A percentile compares a stretch with the other conserved stretches of the same genome.
phyloP scores from a whole-genome alignment of 2,888 invertebrate genomes.

The Synanthedon vespiformis region DNA sequence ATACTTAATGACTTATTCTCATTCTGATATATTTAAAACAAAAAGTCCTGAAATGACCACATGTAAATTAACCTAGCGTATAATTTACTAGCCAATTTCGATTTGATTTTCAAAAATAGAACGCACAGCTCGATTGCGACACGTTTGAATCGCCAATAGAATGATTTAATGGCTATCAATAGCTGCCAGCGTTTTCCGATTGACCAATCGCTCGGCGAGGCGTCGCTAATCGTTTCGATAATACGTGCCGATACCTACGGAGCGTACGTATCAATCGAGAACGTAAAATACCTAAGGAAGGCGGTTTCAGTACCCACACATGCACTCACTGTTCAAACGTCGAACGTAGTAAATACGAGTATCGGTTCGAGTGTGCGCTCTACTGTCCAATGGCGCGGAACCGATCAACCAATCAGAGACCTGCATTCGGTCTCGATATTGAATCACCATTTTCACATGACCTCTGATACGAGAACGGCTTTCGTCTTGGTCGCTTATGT shows the following conservation, averaged over 20 bases:
- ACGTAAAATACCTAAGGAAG: slow-evolving; percentile 47
- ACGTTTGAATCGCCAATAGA: too few species aligned
- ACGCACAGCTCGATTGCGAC: too few species aligned
- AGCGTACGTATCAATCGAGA: slow-evolving; percentile 23
- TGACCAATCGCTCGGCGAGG: slow-evolving; percentile 19
- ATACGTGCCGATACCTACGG: slow-evolving; percentile 16
- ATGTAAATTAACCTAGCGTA: too few species aligned
- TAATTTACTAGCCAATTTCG: too few species aligned
- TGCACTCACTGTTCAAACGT: slow-evolving; percentile 26
- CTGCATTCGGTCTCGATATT: slow-evolving; percentile 47
- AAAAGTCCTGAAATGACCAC: too few species aligned
- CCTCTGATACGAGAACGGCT: slow-evolving; percentile 6
- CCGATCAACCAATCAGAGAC: slow-evolving; percentile 69
- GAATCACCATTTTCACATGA: slow-evolving; percentile 20
- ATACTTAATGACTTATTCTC: too few species aligned
- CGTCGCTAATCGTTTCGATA: slow-evolving; percentile 23
- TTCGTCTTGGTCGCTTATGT: background rate
- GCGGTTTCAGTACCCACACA: slow-evolving; percentile 38
- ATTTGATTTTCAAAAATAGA: too few species aligned
- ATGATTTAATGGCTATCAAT: background rate
- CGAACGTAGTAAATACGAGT: slow-evolving; percentile 36
- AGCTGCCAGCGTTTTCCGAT: slow-evolving; percentile 9
- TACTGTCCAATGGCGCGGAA: slow-evolving; percentile 64
- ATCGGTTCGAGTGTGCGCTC: slow-evolving; percentile 73
- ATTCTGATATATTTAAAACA: too few species aligned